Percentiles rank a stretch among this genome's conserved stretches.
Evolutionary conservation across 2,113 vertebrate species (phyloP).

Genomic region (Protobothrops mucrosquamatus): DNA sequence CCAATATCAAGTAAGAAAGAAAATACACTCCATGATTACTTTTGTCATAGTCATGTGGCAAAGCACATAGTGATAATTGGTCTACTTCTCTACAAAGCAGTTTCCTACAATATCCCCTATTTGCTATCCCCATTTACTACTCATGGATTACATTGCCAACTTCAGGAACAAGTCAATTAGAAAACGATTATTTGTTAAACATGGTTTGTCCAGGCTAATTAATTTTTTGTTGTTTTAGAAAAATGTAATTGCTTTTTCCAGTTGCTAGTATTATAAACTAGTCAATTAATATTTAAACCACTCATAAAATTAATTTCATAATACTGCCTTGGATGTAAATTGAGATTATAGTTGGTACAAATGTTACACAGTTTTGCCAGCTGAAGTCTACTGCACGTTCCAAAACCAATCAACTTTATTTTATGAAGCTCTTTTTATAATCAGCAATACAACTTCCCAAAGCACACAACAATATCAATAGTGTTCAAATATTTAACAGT

Average conservation of each 20-base stretch:
- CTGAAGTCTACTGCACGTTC: not conserved
- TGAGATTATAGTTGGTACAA: conserved; percentile 26
- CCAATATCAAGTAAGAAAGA: too few species aligned
- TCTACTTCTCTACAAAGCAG: not conserved
- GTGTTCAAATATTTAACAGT: not conserved
- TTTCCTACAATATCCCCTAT: not conserved
- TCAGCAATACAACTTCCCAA: conserved; percentile 14
- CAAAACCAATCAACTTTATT: not conserved
- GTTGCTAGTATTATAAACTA: conserved; percentile 53
- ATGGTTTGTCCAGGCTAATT: conserved; percentile 54
- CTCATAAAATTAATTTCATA: conserved; percentile 48
- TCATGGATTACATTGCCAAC: conserved; percentile 7
- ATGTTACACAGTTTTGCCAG: not conserved
- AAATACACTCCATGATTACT: not conserved
- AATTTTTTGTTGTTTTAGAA: conserved; percentile 57
- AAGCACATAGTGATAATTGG: not conserved
- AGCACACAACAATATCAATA: not conserved
- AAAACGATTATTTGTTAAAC: conserved; percentile 61
- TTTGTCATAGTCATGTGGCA: not conserved
- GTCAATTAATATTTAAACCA: conserved; percentile 61
- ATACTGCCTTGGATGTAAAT: conserved; percentile 40
- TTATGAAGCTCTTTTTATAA: not conserved
- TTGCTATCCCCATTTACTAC: not conserved
- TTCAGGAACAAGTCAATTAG: conserved; percentile 62
- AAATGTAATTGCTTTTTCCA: conserved; percentile 44